Base-by-base conservation (phyloP, 2,888 invertebrate species). In the Zelleria hepariella region DNA sequence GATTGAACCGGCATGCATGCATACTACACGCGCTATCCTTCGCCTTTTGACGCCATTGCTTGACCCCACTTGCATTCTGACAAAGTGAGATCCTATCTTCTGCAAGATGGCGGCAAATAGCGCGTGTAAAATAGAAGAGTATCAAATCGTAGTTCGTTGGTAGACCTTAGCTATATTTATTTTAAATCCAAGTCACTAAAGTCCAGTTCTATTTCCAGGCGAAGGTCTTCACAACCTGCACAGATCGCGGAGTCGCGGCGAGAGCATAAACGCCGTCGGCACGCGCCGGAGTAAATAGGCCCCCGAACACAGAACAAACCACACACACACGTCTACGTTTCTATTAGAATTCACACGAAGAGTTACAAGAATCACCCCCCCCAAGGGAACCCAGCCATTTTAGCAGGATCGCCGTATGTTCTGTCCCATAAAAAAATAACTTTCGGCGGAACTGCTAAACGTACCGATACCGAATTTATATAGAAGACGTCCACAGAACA, bases 241-340 rank as follows among this genome's bases (percentile, higher is more conserved):
- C 78, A 91, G 95, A 78, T 94, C 95, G 68, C 91, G 94, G 78
- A 95, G 95, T 85, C 93, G 95, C 80, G 93, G 94, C 70, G 95
- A 95, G 77, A 93, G 94, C 71, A 91, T 95, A 73, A 94, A 94
- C 83, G 90, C 91, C 64, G 90, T 93, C 67, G 94, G 94, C 67
- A 86, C 86, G 71, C 77, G 82, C 66, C 77, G 88, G 62, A 86
- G 80, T 80, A 88, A 87, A 82, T 88, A 86, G 72, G 15, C 26
- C n/a, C 27, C 32, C 51, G 20, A 58, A 58, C 57, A 55, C 20
- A 20, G 42, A 10, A n/a, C n/a, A n/a, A n/a, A n/a, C n/a, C 10
- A 42, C 15, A 42, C 32, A 15, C 7, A 42, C 32, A 54, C 48
- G 58, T 61, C 58, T 55, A 47, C 32, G 57, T 27, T 55, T 18